Percentiles rank a stretch among this genome's conserved stretches.
Conservation (phyloP, 2,888 invertebrate genomes). For the Pelosia muscerda region DNA sequence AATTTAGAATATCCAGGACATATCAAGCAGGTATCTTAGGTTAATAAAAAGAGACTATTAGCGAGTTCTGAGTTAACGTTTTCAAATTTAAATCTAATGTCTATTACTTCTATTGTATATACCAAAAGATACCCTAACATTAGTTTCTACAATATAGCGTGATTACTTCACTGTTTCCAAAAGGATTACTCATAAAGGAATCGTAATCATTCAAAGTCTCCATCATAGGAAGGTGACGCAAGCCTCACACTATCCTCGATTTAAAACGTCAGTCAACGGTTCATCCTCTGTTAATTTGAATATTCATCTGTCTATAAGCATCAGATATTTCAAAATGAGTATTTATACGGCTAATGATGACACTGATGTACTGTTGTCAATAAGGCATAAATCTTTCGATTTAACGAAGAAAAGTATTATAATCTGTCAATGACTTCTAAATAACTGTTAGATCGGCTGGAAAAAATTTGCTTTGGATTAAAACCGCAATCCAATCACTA, state of each 20-base stretch:
- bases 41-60: no score
- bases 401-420: no score
- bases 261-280: slow-evolving; percentile 3
- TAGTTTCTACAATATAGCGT: slow-evolving; percentile 5
- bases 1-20: no score
- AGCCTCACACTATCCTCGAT: not conserved
- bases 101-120: not conserved
- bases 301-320: not conserved
- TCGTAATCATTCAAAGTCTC: not conserved
- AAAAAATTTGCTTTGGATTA: no score
- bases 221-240: not conserved
- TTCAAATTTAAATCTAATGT: not conserved
- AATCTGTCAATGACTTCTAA: no score
- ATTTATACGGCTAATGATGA: not conserved
- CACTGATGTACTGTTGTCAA: not conserved
- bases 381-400: not conserved
- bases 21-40: no score
- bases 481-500: no score
- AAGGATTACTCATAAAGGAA: not conserved
- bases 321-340: not conserved
- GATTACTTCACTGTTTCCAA: not conserved
- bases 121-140: not conserved
- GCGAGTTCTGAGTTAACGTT: no score
- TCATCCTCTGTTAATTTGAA: not conserved
- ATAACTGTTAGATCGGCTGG: no score